phyloP scores from a whole-genome alignment of 2,113 vertebrate genomes.

The Boleophthalmus pectinirostris region DNA sequence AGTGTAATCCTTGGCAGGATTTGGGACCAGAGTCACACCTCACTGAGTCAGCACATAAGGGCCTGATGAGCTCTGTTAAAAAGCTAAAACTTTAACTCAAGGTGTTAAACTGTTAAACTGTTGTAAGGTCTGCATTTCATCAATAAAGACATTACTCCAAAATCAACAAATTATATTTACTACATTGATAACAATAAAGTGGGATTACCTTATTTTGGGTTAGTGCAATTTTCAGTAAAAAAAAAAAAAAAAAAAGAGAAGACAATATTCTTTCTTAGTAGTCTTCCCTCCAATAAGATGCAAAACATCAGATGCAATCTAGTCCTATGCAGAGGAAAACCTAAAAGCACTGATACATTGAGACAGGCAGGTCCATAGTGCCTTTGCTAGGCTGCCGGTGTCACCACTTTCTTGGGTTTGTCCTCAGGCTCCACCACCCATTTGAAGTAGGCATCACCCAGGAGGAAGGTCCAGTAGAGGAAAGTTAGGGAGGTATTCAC shows the following conservation, averaged over 20 bases:
- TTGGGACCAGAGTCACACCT: slow-evolving; percentile 38
- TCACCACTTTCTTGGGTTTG: slow-evolving; percentile 59
- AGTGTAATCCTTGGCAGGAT: slow-evolving; percentile 65
- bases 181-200: not conserved
- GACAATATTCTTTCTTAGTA: slow-evolving; percentile 16
- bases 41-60: slow-evolving; percentile 47
- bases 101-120: not conserved
- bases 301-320: slow-evolving; percentile 28
- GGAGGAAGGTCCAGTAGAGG: slow-evolving; percentile 67
- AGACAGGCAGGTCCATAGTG: slow-evolving; percentile 31
- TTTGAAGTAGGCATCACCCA: slow-evolving; percentile 61
- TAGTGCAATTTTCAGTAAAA: not conserved
- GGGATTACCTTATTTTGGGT: slow-evolving; percentile 37
- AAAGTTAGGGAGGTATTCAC: slow-evolving; percentile 65
- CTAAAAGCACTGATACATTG: slow-evolving; percentile 17
- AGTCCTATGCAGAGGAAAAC: slow-evolving; percentile 28
- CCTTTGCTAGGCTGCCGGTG: slow-evolving; percentile 54
- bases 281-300: slow-evolving; percentile 30
- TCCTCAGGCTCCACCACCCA: slow-evolving; percentile 55
- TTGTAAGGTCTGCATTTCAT: not conserved
- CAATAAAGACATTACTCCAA: not conserved
- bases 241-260: not conserved
- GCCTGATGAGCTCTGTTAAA: not conserved
- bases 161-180: not conserved
- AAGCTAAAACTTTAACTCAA: not conserved